Conservation (phyloP, 2,888 invertebrate genomes). For the Apoda limacodes region DNA sequence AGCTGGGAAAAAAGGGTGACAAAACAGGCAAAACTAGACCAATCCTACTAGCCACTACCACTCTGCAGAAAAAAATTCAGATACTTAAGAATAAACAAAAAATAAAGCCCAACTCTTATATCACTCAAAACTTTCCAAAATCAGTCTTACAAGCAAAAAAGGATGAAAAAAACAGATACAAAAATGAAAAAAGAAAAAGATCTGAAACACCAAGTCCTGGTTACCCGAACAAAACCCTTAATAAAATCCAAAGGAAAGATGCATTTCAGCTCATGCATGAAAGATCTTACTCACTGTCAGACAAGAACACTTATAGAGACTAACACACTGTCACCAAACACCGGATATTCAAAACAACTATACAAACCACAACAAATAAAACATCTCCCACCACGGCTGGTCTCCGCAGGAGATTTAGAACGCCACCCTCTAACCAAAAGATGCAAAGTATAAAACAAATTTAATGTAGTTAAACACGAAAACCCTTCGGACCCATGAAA, state of each 20-base stretch:
- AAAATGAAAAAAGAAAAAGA: slow-evolving; percentile 3
- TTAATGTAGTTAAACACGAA: slow-evolving; percentile 9
- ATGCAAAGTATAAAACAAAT: slow-evolving; percentile 3
- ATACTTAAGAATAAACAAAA: slow-evolving; percentile 4
- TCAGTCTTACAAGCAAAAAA: slow-evolving; percentile 1
- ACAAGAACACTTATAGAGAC: slow-evolving; percentile 1
- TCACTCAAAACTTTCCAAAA: slow-evolving; percentile 3
- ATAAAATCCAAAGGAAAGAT: slow-evolving; percentile 1
- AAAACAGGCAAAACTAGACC: not conserved
- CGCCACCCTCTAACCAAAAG: slow-evolving; percentile 10
- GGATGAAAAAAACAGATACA: not conserved
- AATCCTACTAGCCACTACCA: slow-evolving; percentile 3
- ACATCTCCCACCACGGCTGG: no score
- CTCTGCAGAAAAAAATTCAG: slow-evolving; percentile 2
- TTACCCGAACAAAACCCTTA: no score
- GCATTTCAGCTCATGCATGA: slow-evolving; percentile 3
- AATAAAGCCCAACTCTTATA: slow-evolving; percentile 2
- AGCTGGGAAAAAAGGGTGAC: slow-evolving; percentile 5
- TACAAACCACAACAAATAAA: slow-evolving; percentile 7
- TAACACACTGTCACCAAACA: not conserved
- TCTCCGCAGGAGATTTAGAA: slow-evolving; percentile 9
- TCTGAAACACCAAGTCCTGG: no score
- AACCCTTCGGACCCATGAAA: slow-evolving; percentile 13
- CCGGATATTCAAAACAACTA: slow-evolving; percentile 7
- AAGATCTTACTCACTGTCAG: slow-evolving; percentile 2